Percentiles rank a stretch among this genome's conserved stretches.
Evolutionary conservation across 1,140 invertebrate genomes (phyloP).

Genomic region (Bacillus rossius): DNA sequence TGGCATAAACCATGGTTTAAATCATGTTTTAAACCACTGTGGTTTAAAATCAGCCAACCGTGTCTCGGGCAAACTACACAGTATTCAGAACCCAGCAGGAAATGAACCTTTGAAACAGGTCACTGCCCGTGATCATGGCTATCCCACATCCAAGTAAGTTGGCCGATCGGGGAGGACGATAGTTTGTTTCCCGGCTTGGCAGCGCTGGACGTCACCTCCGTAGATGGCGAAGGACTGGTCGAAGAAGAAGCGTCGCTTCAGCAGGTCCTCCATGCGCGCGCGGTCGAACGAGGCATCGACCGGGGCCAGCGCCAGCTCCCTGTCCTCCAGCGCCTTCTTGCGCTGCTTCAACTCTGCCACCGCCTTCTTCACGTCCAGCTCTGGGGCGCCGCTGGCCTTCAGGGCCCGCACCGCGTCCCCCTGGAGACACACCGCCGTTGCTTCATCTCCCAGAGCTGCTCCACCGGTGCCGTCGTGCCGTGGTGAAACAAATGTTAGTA

Average conservation of each 20-base stretch:
- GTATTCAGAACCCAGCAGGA: no score
- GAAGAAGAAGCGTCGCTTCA: constrained; percentile 96
- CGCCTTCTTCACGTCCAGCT: constrained; percentile 89
- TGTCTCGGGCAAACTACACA: no score
- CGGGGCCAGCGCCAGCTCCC: constrained; percentile 80
- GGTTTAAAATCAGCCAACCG: no score
- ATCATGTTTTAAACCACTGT: no score
- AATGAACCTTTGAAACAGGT: no score
- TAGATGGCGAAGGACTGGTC: constrained; percentile 99
- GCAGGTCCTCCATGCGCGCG: constrained; percentile 91
- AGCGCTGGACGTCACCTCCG: constrained; percentile 73
- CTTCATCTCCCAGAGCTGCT: no score
- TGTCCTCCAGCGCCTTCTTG: constrained; percentile 92
- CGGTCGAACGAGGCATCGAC: constrained; percentile 77
- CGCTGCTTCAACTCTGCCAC: constrained; percentile 87
- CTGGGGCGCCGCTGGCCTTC: constrained; percentile 79
- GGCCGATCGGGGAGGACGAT: no score
- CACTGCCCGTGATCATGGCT: no score
- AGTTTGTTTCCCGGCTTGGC: no score
- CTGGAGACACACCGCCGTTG: constrained; percentile 49
- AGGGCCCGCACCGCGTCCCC: constrained; percentile 85
- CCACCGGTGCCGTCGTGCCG: no score
- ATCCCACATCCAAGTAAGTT: no score
- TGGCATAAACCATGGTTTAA: no score
- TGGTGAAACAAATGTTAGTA: constrained; percentile 14